Base-by-base conservation (phyloP, 1,140 invertebrate species). In the Portunus trituberculatus region DNA sequence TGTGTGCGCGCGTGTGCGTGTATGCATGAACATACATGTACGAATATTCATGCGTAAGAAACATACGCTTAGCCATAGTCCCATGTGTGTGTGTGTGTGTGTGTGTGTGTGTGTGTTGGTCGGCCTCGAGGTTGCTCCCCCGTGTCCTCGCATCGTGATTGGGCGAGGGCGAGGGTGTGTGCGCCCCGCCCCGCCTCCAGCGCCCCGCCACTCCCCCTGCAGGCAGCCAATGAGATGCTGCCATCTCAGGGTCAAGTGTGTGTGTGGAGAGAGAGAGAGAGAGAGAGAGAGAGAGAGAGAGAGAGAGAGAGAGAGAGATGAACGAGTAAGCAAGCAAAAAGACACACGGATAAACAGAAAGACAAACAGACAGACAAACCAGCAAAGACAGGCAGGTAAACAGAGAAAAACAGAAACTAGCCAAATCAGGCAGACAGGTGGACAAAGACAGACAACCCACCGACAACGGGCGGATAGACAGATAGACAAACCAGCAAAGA, bases 281-380 rank as follows among this genome's bases (percentile, higher is more conserved):
- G 67, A 76, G 67, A 76, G 67, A 76, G 67, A 76, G 67, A 76
- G 67, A 76, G 67, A 76, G 67, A 76, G 67, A 76, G 67, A 76
- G 67, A 76, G 67, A 76, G 67, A 76, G 67, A 76, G 67, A 76
- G 67, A 76, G 67, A 76, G 67, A 76, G 20, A 76, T 4, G 67
- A 76, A 25, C 1, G 16, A 76, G 67, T n/a, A 1, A 76, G 52
- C 12, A 8, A 76, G 67, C 48, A 76, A 1, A 76, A 25, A 76
- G 16, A 76, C 1, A 76, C 1, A 76, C 0, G 8, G 52, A 59
- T 2, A 59, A 10, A 59, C 3, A 59, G 52, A 59, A 10, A 59
- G 52, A 59, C 3, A 59, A 10, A 59, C 3, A 59, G 52, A 59
- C 10, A 10, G 16, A 59, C 0, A 59, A 59, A 10, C 52, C 3